These are phyloP conservation scores for Salvator merianae DNA, from an alignment of 2,113 vertebrate genomes.

Conservation along the genomic window DNA sequence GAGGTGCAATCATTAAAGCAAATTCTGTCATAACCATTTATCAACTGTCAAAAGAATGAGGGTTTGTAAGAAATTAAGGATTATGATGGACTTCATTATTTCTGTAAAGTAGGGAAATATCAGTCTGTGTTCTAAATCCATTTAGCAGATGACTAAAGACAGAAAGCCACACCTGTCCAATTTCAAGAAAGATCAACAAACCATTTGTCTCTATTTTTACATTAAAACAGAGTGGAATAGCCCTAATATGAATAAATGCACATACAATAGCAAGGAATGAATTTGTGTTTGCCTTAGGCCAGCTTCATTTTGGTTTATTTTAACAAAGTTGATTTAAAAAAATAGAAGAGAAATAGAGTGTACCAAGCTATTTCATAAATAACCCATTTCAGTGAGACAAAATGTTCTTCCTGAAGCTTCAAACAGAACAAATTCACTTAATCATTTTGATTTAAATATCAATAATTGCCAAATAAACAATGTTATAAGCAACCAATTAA, in stretches of 20 bases:
- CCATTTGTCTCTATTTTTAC: conserved; percentile 15
- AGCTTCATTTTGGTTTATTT: neutral
- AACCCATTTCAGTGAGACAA: neutral
- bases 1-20: conserved; percentile 42
- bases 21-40: conserved; percentile 56
- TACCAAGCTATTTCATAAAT: neutral
- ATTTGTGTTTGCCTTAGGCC: neutral
- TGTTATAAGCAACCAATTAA: neutral
- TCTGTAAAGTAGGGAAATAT: conserved; percentile 45
- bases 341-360: neutral
- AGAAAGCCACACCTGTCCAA: neutral
- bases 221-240: neutral
- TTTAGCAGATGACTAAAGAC: conserved; percentile 19
- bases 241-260: neutral
- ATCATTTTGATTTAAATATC: neutral
- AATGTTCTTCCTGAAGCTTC: neutral
- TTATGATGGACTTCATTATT: conserved; percentile 44
- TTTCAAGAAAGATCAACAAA: conserved; percentile 8
- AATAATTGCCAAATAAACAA: neutral
- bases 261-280: neutral
- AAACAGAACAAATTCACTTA: neutral
- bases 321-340: neutral
- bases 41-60: conserved; percentile 49
- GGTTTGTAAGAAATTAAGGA: conserved; percentile 29
- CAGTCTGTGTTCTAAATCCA: conserved; percentile 19